These are phyloP conservation scores for Drosophila navojoa DNA, from an alignment of 1,140 invertebrate species.

Conservation along the genomic window DNA sequence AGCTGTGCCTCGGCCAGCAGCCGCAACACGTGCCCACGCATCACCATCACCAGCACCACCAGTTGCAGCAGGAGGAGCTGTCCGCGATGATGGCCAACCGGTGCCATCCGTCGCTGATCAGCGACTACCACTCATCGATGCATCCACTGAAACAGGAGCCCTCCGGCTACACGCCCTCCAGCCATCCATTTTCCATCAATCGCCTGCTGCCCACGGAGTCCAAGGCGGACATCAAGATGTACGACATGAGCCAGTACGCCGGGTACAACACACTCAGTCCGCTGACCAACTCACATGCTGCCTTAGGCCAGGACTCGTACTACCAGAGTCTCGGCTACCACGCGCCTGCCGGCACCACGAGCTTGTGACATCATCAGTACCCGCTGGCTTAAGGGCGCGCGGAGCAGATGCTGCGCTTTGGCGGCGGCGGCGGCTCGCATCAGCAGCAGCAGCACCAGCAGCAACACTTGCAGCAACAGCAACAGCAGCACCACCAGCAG, in stretches of 20 bases:
- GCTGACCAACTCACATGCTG: constrained; percentile 87
- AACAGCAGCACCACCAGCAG: constrained; percentile 59
- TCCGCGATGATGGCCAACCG: constrained; percentile 88
- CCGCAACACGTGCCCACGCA: constrained; percentile 84
- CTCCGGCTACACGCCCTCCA: constrained; percentile 90
- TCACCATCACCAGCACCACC: constrained; percentile 84
- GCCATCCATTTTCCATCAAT: constrained; percentile 97
- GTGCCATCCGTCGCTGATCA: constrained; percentile 86
- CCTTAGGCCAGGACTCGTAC: constrained; percentile 89
- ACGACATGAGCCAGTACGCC: constrained; percentile 89
- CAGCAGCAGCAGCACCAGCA: constrained; percentile 71
- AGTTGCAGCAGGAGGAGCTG: constrained; percentile 86
- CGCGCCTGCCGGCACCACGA: constrained; percentile 87
- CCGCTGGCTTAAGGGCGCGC: constrained; percentile 87
- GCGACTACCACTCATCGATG: constrained; percentile 86
- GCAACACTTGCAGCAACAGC: constrained; percentile 67
- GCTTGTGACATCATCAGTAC: constrained; percentile 90
- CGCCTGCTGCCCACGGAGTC: constrained; percentile 93
- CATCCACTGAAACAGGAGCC: constrained; percentile 91
- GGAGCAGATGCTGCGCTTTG: constrained; percentile 82
- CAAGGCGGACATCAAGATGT: constrained; percentile 93
- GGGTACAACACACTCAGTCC: constrained; percentile 87
- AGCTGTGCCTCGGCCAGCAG: constrained; percentile 83
- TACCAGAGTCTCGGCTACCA: constrained; percentile 92
- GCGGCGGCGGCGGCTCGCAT: constrained; percentile 44